phyloP scores from a whole-genome alignment of 2,888 invertebrate species.

The Liodrosophila aerea region DNA sequence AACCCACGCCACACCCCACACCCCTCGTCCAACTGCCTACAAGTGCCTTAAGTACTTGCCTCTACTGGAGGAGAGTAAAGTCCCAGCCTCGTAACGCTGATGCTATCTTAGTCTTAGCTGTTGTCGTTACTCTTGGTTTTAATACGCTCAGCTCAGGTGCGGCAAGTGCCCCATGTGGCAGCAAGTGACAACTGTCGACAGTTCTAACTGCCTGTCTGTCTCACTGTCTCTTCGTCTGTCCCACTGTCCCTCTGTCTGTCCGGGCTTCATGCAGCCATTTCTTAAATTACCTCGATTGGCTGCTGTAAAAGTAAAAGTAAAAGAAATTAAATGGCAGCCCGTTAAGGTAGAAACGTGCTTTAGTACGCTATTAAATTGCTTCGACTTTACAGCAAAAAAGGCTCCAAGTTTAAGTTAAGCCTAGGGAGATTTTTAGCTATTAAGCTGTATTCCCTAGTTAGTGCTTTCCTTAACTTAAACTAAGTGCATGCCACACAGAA shows the following conservation, averaged over 20 bases:
- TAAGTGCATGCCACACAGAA: too few relatives aligned
- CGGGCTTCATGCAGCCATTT: slow-evolving; percentile 36
- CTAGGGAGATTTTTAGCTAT: too few relatives aligned
- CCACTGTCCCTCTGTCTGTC: too few relatives aligned
- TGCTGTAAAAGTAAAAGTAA: not conserved
- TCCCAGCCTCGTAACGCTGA: slow-evolving; percentile 1
- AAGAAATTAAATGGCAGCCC: slow-evolving; percentile 14
- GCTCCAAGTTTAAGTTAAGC: too few relatives aligned
- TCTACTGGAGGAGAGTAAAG: slow-evolving; percentile 26
- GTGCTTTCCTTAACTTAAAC: too few relatives aligned
- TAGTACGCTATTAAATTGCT: slow-evolving; percentile 36
- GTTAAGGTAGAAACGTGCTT: slow-evolving; percentile 8
- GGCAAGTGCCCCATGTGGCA: slow-evolving; percentile 16
- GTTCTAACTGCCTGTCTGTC: slow-evolving; percentile 1
- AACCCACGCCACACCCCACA: not conserved
- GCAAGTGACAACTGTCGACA: slow-evolving; percentile 44
- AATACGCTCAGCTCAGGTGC: slow-evolving; percentile 18
- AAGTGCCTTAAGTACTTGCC: slow-evolving; percentile 21
- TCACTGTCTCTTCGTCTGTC: not conserved
- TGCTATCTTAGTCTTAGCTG: slow-evolving; percentile 1
- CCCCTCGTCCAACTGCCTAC: slow-evolving; percentile 7
- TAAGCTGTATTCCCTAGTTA: too few relatives aligned
- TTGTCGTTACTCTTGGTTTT: slow-evolving; percentile 26
- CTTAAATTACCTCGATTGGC: slow-evolving; percentile 51
- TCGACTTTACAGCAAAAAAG: too few relatives aligned